These are phyloP conservation scores for Ophion obscuratus DNA, from an alignment of 2,888 invertebrate species.

Conservation along the genomic window DNA sequence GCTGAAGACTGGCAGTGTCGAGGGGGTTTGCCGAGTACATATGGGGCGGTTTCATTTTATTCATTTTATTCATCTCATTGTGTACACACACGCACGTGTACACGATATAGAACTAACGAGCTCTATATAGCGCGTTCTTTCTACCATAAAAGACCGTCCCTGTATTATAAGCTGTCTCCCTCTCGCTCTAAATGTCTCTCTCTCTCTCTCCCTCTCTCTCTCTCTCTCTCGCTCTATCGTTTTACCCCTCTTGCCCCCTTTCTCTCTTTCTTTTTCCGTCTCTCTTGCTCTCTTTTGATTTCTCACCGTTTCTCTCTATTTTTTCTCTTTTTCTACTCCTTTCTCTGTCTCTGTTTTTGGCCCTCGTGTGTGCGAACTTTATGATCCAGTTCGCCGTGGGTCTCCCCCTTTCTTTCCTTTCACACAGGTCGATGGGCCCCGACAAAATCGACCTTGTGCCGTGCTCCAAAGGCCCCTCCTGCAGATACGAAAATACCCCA, in stretches of 20 bases:
- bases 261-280: too few relatives aligned
- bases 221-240: slow-evolving; percentile 3
- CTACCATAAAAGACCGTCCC: slow-evolving; percentile 51
- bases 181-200: neutral
- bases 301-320: too few relatives aligned
- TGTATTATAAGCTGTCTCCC: slow-evolving; percentile 13
- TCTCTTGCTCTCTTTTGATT: too few relatives aligned
- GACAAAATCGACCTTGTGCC: slow-evolving; percentile 64
- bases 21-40: slow-evolving; percentile 43
- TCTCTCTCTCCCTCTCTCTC: slow-evolving; percentile 6
- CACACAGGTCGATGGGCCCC: slow-evolving; percentile 53
- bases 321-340: too few relatives aligned
- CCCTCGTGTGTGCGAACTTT: slow-evolving; percentile 56
- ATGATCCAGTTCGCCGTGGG: slow-evolving; percentile 66
- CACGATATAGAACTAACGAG: slow-evolving; percentile 31
- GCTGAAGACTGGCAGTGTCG: slow-evolving; percentile 43
- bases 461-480: neutral
- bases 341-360: slow-evolving; percentile 16
- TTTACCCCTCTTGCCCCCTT: neutral
- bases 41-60: slow-evolving; percentile 65
- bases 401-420: slow-evolving; percentile 47
- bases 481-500: slow-evolving; percentile 6
- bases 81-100: slow-evolving; percentile 65
- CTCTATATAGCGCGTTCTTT: slow-evolving; percentile 37
- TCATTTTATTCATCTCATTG: slow-evolving; percentile 40